Evolutionary conservation across 1,140 invertebrate genomes (phyloP).

Genomic region (Ylistrum balloti): DNA sequence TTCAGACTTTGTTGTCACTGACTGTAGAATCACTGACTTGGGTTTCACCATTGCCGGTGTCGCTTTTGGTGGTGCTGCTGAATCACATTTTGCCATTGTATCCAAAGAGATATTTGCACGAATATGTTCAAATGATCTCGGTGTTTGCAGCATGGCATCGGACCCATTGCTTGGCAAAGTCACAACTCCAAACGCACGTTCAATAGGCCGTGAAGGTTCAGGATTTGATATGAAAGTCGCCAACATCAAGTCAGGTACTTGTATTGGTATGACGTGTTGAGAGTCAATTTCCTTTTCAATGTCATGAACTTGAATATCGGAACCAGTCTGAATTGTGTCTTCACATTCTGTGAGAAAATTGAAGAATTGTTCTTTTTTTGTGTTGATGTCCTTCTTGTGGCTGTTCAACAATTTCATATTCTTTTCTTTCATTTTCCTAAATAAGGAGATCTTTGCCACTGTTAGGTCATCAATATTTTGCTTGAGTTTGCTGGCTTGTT

Average conservation of each 20-base stretch:
- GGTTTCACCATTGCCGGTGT: too few species aligned
- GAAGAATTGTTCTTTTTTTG: not conserved
- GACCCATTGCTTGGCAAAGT: not conserved
- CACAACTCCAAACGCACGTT: not conserved
- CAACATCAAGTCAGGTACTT: not conserved
- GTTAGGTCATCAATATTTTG: not conserved
- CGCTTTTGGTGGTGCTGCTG: too few species aligned
- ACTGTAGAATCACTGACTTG: too few species aligned
- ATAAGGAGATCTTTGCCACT: not conserved
- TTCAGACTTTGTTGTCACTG: too few species aligned
- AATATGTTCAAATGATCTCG: too few species aligned
- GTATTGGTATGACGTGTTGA: not conserved
- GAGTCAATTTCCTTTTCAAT: not conserved
- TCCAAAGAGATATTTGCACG: too few species aligned
- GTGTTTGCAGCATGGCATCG: too few species aligned
- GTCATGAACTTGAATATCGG: not conserved
- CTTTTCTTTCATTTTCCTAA: not conserved
- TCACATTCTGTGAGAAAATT: not conserved
- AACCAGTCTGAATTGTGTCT: not conserved
- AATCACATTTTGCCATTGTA: too few species aligned
- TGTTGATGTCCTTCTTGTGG: not conserved
- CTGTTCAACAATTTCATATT: not conserved
- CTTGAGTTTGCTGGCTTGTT: not conserved
- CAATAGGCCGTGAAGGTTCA: not conserved
- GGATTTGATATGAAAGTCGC: not conserved